Evolutionary conservation across 2,888 invertebrate species (phyloP).

Genomic region (Cheilosia scutellata): DNA sequence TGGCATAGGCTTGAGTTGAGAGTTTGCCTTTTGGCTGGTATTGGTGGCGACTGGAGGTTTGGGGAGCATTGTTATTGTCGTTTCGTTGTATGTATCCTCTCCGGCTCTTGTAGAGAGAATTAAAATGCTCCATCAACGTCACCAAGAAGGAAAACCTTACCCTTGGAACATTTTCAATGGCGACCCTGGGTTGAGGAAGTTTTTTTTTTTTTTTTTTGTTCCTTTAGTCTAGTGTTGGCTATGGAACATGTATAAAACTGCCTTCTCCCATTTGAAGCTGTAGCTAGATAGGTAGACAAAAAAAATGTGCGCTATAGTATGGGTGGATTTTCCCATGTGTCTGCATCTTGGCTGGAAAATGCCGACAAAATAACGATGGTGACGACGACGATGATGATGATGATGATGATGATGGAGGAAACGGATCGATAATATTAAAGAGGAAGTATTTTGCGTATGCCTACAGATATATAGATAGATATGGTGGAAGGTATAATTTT

Average conservation of each 20-base stretch:
- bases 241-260: slow-evolving; percentile 50
- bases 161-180: slow-evolving; percentile 73
- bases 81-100: slow-evolving; percentile 20
- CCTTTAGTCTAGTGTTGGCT: neutral
- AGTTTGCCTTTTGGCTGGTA: neutral
- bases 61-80: slow-evolving; percentile 36
- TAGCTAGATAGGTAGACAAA: slow-evolving; percentile 43
- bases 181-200: slow-evolving; percentile 49
- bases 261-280: slow-evolving; percentile 14
- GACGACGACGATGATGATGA: slow-evolving; percentile 30
- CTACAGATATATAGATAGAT: slow-evolving; percentile 13
- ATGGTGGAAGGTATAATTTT: slow-evolving; percentile 42
- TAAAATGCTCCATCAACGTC: slow-evolving; percentile 68
- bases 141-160: slow-evolving; percentile 63
- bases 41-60: neutral
- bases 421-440: slow-evolving; percentile 78
- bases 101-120: slow-evolving; percentile 66
- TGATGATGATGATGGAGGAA: slow-evolving; percentile 50
- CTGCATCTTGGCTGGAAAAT: slow-evolving; percentile 71
- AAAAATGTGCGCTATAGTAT: slow-evolving; percentile 27
- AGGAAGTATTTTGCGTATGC: slow-evolving; percentile 66
- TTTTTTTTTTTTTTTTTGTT: slow-evolving; percentile 40
- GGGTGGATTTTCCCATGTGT: slow-evolving; percentile 72
- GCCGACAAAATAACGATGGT: slow-evolving; percentile 47
- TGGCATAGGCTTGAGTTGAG: slow-evolving; percentile 54